Evolutionary conservation across 2,113 vertebrate species (phyloP).

Genomic region (Sus scrofa): DNA sequence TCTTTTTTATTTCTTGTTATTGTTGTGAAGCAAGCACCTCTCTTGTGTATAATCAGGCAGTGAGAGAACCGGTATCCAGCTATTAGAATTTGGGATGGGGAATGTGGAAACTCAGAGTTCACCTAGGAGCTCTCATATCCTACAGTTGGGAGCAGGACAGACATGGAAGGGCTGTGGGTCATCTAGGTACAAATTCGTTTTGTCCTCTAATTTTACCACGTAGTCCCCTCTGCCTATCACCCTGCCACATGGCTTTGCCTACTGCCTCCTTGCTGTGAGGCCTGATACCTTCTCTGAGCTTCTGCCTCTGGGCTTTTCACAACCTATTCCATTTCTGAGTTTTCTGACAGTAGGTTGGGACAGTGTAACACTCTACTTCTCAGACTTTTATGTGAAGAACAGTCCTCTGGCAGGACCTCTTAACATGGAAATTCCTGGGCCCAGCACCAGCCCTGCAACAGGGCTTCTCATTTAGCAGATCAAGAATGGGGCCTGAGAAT

Average conservation of each 20-base stretch:
- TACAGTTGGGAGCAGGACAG: not conserved
- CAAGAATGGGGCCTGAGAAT: not conserved
- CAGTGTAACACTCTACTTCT: not conserved
- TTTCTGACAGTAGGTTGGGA: not conserved
- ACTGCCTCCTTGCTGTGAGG: not conserved
- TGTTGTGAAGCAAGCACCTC: not conserved
- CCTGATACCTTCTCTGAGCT: not conserved
- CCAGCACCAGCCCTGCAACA: not conserved
- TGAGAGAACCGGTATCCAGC: not conserved
- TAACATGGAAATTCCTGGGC: not conserved
- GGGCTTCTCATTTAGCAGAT: not conserved
- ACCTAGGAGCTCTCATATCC: not conserved
- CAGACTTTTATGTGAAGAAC: not conserved
- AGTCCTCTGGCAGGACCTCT: not conserved
- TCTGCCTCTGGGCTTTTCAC: not conserved
- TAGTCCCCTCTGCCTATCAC: not conserved
- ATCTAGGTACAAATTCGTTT: not conserved
- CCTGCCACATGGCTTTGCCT: not conserved
- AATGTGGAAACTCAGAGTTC: not conserved
- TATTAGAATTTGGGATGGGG: not conserved
- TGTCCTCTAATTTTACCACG: not conserved
- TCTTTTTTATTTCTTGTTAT: not conserved
- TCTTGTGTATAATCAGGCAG: not conserved
- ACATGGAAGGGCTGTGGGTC: not conserved
- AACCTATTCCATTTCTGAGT: not conserved